Percentiles rank a stretch among this genome's conserved stretches.
These are phyloP conservation scores for Acrocera orbiculus DNA, from an alignment of 2,888 invertebrate genomes.

Conservation along the genomic window DNA sequence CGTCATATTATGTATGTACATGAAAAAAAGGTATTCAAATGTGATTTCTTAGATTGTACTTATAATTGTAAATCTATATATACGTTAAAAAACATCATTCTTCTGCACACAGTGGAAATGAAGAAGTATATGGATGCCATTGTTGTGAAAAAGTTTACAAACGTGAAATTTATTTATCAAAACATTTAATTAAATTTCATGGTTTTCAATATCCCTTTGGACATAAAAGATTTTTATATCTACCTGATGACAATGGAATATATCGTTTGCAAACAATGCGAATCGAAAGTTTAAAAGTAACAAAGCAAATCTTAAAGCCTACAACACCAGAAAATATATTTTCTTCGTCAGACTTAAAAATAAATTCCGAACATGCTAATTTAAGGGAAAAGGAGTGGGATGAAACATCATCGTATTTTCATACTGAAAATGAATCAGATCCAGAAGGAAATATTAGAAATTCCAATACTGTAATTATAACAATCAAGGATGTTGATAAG, in stretches of 20 bases:
- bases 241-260: slow-evolving; percentile 65
- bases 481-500: too few relatives aligned
- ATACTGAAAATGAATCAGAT: too few relatives aligned
- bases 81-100: slow-evolving; percentile 28
- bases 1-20: slow-evolving; percentile 34
- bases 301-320: slow-evolving; percentile 39
- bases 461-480: too few relatives aligned
- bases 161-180: slow-evolving; percentile 47
- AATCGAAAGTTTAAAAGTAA: slow-evolving; percentile 72
- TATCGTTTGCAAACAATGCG: slow-evolving; percentile 74
- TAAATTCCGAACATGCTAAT: too few relatives aligned
- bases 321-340: slow-evolving; percentile 16
- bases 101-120: slow-evolving; percentile 25
- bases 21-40: slow-evolving; percentile 32
- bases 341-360: too few relatives aligned
- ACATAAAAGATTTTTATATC: slow-evolving; percentile 65
- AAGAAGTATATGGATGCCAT: slow-evolving; percentile 43
- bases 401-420: too few relatives aligned
- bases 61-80: slow-evolving; percentile 26
- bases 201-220: slow-evolving; percentile 58
- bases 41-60: slow-evolving; percentile 30
- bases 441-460: too few relatives aligned
- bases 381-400: too few relatives aligned
- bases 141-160: slow-evolving; percentile 52
- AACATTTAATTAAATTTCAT: slow-evolving; percentile 53